Base-by-base conservation (phyloP, 2,113 vertebrate species). In the Rutilus rutilus region DNA sequence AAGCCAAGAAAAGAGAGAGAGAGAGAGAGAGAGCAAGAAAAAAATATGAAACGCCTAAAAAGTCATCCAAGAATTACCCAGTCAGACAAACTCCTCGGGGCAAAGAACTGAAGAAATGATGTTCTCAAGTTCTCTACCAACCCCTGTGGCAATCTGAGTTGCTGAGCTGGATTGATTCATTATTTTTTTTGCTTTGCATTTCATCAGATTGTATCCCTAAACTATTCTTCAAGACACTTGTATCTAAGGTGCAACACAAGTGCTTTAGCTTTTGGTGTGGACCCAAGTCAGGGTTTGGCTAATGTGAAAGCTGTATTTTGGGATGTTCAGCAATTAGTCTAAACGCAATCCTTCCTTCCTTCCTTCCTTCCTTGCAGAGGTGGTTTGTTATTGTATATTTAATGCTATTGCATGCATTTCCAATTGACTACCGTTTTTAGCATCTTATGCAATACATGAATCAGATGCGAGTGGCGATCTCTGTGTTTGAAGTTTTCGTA, bases 121-220 rank as follows among this genome's bases (percentile, higher is more conserved):
- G 87, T 88, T 83, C 90, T 91, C 91, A 86, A 88, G 89, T 42
- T 42, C 39, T 42, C 89, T 89, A 60, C 86, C 81, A 52, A 85
- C 80, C 88, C 76, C 62, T n/a, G 59, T 84, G 85, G 81, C 86
- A n/a, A 65, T 85, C 17, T 30, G 36, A 45, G 60, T 27, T 65
- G 33, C 8, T 27, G 9, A 65, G n/a, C 33, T 42, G 36, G 33
- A 80, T 9, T 42, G 33, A 60, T 80, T 80, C 45, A 17, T 64
- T 30, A 19, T 42, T 62, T 39, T 39, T 80, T 42, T n/a, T 15
- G 57, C 10, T 78, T 54, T 59, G 19, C 19, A 78, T 57, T 21
- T 59, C 17, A 78, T 78, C 52, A 78, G 30, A n/a, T 33, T 7
- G 3, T 57, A 10, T 21, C 17, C 33, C 4, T 23, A 23, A 42